Base-by-base conservation (phyloP, 2,113 vertebrate species). In the Apeltes quadracus region DNA sequence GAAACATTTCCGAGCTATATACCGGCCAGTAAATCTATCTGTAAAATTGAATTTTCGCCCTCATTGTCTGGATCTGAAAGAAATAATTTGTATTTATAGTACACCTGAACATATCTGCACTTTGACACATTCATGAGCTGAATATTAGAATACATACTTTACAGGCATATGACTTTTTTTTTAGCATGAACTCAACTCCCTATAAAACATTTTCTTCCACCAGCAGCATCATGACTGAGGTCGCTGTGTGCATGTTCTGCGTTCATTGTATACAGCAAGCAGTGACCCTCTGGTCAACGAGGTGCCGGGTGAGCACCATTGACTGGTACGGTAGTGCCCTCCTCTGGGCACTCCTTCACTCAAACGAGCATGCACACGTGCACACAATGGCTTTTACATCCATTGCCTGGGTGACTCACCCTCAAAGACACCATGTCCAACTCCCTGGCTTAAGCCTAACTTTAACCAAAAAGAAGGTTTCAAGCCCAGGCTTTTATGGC, bases 271-370 rank as follows among this genome's bases (percentile, higher is more conserved):
- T n/a, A 55, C 61, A 69, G 41, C 65, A 44, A 61, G 25, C 44
- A 56, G 32, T 54, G 44, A 38, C n/a, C n/a, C n/a, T n/a, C n/a
- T n/a, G 66, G 68, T 76, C 73, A 78, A 46, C 64, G 53, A 43
- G 23, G 32, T 55, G 58, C 46, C 36, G 59, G 64, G 63, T 61
- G 65, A 69, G 43, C 41, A 43, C 22, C 48, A n/a, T 70, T 78
- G 67, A 69, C 69, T 81, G 79, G 75, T 87, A 83, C 79, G 73
- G 84, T 80, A 81, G 90, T 88, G 88, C 91, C 90, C 88, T 89
- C 93, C 88, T 81, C 89, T 93, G 91, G 90, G 71, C 79, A 64
- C 72, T 65, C 43, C 50, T 7, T 48, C 68, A 25, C 23, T 70
- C 70, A 58, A 32, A 63, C 61, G 66, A 38, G 68, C 75, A 79